Evolutionary conservation across 1,140 invertebrate species (phyloP).

Genomic region (Lordiphosa stackelbergi): DNA sequence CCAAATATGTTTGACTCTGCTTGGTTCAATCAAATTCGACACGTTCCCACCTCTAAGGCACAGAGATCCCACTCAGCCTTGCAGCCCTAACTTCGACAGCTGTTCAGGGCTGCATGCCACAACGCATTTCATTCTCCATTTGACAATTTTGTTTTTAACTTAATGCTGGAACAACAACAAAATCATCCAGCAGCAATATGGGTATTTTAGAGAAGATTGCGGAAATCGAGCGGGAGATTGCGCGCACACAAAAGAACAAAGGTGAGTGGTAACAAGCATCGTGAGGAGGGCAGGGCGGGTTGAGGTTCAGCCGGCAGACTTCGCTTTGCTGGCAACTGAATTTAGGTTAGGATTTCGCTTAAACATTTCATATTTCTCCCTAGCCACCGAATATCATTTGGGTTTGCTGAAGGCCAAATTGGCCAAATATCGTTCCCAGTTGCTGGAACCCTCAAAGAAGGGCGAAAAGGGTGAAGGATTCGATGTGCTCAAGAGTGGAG

Average conservation of each 20-base stretch:
- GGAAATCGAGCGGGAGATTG: slow-evolving; percentile 98
- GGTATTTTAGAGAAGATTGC: slow-evolving; percentile 98
- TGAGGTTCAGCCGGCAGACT: slow-evolving; percentile 20
- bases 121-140: slow-evolving; percentile 16
- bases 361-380: slow-evolving; percentile 33
- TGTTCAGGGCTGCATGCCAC: slow-evolving; percentile 12
- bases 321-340: slow-evolving; percentile 54
- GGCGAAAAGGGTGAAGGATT: slow-evolving; percentile 99
- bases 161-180: slow-evolving; percentile 39
- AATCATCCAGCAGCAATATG: slow-evolving; percentile 80
- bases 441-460: slow-evolving; percentile 96
- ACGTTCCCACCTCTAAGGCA: too few species aligned
- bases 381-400: slow-evolving; percentile 99
- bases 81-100: too few species aligned
- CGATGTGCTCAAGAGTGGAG: slow-evolving; percentile 99
- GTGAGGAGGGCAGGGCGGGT: background rate
- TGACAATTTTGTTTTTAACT: slow-evolving; percentile 41
- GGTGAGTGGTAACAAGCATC: slow-evolving; percentile 80
- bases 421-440: slow-evolving; percentile 96
- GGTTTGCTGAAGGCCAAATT: slow-evolving; percentile 98
- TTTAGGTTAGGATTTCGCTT: slow-evolving; percentile 63
- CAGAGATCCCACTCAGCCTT: too few species aligned
- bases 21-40: too few species aligned
- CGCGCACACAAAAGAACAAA: slow-evolving; percentile 99
- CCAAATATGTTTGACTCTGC: too few species aligned